Evolutionary conservation across 2,888 invertebrate species (phyloP).

Genomic region (Lochmaea crataegi): DNA sequence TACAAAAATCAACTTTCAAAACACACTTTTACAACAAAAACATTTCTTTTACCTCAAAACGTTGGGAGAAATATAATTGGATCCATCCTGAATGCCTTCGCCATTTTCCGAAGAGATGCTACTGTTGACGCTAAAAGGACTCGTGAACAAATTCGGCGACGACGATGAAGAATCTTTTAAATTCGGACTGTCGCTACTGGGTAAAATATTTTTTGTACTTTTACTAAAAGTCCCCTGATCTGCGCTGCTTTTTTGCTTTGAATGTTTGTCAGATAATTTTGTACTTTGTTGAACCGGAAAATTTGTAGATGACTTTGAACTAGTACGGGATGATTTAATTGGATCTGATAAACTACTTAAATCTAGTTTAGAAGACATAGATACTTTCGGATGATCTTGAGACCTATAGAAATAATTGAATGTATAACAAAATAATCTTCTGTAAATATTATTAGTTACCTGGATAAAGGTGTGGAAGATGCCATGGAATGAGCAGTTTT

Average conservation of each 20-base stretch:
- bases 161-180: conserved; percentile 57
- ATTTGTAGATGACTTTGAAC: conserved; percentile 51
- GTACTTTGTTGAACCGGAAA: conserved; percentile 60
- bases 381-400: conserved; percentile 44
- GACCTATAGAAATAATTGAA: conserved; percentile 30
- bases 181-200: conserved; percentile 40
- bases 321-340: conserved; percentile 28
- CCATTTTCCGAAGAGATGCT: conserved; percentile 53
- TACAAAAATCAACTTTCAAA: neutral
- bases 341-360: conserved; percentile 31
- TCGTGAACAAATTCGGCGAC: conserved; percentile 63
- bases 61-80: conserved; percentile 64
- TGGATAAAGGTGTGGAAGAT: conserved; percentile 44
- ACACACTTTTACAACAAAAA: neutral
- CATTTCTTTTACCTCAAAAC: conserved; percentile 64
- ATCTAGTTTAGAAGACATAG: conserved; percentile 29
- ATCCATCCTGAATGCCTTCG: conserved; percentile 57
- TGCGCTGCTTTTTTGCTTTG: conserved; percentile 42
- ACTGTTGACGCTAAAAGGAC: conserved; percentile 63
- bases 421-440: neutral
- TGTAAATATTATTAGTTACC: conserved; percentile 11
- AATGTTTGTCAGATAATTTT: conserved; percentile 46
- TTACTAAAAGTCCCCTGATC: conserved; percentile 54
- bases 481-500: conserved; percentile 34
- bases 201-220: conserved; percentile 44